Conservation (phyloP, 2,797 vertebrate genomes). For the Erethizon dorsatum region DNA sequence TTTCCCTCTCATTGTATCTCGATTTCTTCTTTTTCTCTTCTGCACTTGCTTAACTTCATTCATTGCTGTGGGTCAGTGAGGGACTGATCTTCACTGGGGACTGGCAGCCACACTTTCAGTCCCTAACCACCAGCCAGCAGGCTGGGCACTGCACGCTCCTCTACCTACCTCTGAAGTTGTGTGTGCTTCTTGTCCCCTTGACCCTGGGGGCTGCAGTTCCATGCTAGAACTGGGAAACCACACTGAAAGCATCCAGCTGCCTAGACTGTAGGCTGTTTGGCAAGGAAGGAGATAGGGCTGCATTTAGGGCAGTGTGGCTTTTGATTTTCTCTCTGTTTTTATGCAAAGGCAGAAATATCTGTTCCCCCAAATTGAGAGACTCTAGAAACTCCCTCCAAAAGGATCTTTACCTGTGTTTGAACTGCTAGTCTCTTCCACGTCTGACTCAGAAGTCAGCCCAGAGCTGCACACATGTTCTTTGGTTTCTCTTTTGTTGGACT, state of each 20-base stretch:
- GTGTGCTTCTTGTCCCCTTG: not conserved
- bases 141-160: too few relatives aligned
- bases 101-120: too few relatives aligned
- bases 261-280: not conserved
- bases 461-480: not conserved
- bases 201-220: not conserved
- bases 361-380: fast-evolving
- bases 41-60: not conserved
- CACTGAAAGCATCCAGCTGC: not conserved
- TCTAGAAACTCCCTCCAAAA: not conserved
- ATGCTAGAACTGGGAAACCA: not conserved
- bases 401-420: not conserved
- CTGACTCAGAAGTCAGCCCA: not conserved
- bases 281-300: not conserved
- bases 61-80: not conserved
- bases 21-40: not conserved
- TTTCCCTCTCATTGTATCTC: not conserved
- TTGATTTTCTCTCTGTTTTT: not conserved
- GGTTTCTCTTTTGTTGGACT: not conserved
- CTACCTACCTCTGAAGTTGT: not conserved
- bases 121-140: not conserved
- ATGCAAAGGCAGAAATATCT: not conserved
- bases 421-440: not conserved
- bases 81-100: fast-evolving
- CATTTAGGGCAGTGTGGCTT: not conserved